These are phyloP conservation scores for Pholis gunnellus DNA, from an alignment of 2,113 vertebrate species.

Conservation along the genomic window DNA sequence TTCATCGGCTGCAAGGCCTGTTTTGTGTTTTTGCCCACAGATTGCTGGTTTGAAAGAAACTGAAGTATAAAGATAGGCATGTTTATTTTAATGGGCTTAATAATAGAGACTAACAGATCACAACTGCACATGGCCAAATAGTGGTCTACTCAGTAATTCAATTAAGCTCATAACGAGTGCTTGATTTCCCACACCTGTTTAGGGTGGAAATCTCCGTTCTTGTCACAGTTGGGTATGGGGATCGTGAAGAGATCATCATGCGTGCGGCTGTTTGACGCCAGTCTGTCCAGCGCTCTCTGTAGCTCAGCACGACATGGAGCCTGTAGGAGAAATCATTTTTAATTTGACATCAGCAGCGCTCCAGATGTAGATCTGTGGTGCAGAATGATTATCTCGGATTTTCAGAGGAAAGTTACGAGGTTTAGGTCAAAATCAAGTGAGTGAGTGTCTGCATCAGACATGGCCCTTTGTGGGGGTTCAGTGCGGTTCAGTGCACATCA, in stretches of 20 bases:
- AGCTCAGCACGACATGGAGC: conserved; percentile 93
- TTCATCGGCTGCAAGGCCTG: conserved; percentile 51
- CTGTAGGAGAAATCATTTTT: conserved; percentile 67
- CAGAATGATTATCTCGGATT: background rate
- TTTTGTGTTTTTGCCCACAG: conserved; percentile 53
- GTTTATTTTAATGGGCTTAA: conserved; percentile 51
- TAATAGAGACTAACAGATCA: conserved; percentile 34
- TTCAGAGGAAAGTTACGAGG: background rate
- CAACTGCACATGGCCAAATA: conserved; percentile 5
- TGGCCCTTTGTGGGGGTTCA: too few species aligned
- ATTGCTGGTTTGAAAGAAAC: conserved; percentile 44
- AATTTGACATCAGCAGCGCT: background rate
- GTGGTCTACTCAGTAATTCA: conserved; percentile 12
- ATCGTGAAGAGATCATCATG: conserved; percentile 92
- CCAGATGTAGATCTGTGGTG: background rate
- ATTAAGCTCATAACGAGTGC: background rate
- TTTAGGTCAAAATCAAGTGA: background rate
- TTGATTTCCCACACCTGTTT: conserved; percentile 88
- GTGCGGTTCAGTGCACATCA: too few species aligned
- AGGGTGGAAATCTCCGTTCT: conserved; percentile 92
- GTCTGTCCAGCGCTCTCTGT: conserved; percentile 89
- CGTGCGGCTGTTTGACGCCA: conserved; percentile 90
- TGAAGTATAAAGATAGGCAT: conserved; percentile 43
- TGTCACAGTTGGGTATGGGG: conserved; percentile 96
- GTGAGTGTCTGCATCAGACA: too few species aligned